phyloP scores from a whole-genome alignment of 2,888 invertebrate genomes.

The Nesidiocoris tenuis region DNA sequence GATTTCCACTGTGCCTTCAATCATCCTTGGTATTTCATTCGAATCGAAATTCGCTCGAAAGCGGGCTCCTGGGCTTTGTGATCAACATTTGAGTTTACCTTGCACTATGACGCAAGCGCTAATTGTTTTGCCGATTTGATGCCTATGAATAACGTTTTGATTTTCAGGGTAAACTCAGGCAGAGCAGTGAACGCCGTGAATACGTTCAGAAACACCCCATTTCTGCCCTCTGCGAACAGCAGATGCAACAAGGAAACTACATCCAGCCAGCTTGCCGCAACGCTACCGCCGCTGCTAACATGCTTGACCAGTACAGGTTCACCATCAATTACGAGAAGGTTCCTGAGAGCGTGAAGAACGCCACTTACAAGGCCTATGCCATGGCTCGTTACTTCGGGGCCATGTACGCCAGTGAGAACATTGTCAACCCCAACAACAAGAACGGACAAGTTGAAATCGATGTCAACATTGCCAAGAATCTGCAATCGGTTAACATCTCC shows the following conservation, averaged over 20 bases:
- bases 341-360: slow-evolving; percentile 56
- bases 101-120: no score
- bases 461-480: slow-evolving; percentile 57
- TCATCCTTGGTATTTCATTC: no score
- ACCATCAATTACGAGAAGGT: slow-evolving; percentile 59
- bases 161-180: slow-evolving; percentile 56
- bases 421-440: slow-evolving; percentile 53
- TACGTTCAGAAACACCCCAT: slow-evolving; percentile 57
- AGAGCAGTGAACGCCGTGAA: slow-evolving; percentile 58
- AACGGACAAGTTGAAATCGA: slow-evolving; percentile 58
- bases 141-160: no score
- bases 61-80: no score
- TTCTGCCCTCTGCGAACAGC: slow-evolving; percentile 58
- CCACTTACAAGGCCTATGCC: slow-evolving; percentile 57
- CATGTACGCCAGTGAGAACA: slow-evolving; percentile 59
- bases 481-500: slow-evolving; percentile 57
- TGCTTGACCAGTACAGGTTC: slow-evolving; percentile 59
- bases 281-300: slow-evolving; percentile 59
- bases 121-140: no score
- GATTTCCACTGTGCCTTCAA: neutral
- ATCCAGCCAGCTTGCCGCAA: slow-evolving; percentile 62
- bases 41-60: no score
- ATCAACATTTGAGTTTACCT: no score
- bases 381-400: slow-evolving; percentile 57
- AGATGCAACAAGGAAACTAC: slow-evolving; percentile 61